These are phyloP conservation scores for Polyodon spathula DNA, from an alignment of 2,113 vertebrate species.

Conservation along the genomic window DNA sequence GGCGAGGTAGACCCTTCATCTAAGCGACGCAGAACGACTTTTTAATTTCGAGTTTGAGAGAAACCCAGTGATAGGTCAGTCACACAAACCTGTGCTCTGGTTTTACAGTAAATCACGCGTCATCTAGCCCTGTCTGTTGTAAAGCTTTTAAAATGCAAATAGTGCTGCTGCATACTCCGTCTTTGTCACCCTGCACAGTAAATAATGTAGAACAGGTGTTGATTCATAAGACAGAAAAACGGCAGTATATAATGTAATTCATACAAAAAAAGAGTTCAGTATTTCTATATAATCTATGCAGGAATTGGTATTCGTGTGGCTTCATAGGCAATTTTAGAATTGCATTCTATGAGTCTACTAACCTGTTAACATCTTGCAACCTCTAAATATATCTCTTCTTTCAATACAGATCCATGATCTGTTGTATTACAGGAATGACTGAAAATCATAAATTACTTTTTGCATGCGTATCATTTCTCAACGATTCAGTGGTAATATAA, in stretches of 20 bases:
- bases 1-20: not conserved
- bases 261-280: not conserved
- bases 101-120: not conserved
- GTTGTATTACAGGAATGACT: too few species aligned
- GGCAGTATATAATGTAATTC: not conserved
- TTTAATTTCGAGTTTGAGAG: not conserved
- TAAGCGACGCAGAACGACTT: not conserved
- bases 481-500: not conserved
- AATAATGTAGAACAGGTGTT: constrained; percentile 22
- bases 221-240: constrained; percentile 4
- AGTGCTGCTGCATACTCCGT: not conserved
- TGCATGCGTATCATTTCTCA: not conserved
- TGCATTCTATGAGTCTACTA: too few species aligned
- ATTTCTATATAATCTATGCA: not conserved
- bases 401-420: too few species aligned
- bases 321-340: too few species aligned
- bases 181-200: constrained; percentile 11
- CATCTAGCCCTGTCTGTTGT: constrained; percentile 5
- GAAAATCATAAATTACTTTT: too few species aligned
- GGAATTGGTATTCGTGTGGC: not conserved
- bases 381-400: too few species aligned
- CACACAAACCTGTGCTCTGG: not conserved
- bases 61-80: not conserved
- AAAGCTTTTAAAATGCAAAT: not conserved
- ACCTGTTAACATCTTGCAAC: too few species aligned